Evolutionary conservation across 1,140 invertebrate genomes (phyloP).

Genomic region (Portunus trituberculatus): DNA sequence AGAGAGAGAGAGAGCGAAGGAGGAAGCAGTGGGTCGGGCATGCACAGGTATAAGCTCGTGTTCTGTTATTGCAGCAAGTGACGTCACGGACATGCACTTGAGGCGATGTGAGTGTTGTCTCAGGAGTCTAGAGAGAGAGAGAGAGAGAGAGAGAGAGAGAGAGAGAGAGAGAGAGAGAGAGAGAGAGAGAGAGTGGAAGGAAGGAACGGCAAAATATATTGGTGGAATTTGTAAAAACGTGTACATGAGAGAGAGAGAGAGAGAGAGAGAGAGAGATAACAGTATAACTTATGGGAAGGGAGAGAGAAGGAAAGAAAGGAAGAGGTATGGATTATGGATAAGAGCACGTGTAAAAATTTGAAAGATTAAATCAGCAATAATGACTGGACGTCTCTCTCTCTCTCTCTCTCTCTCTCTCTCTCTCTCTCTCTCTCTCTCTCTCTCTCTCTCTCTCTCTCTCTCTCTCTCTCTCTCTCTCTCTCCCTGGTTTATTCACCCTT

Average conservation of each 20-base stretch:
- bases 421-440: no score
- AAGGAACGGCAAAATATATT: neutral
- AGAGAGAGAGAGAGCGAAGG: no score
- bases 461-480: no score
- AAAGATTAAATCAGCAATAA: neutral
- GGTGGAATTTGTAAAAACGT: no score
- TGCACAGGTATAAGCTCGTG: neutral
- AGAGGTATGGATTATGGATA: neutral
- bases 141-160: conserved; percentile 6
- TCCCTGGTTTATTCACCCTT: neutral
- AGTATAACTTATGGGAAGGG: neutral
- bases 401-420: neutral
- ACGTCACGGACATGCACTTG: neutral
- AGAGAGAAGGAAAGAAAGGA: neutral
- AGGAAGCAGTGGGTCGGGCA: no score
- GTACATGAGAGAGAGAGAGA: neutral
- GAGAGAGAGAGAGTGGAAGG: conserved; percentile 3
- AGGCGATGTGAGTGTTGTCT: neutral
- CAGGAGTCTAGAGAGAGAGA: neutral
- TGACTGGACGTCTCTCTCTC: neutral
- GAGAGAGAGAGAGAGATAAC: conserved; percentile 6
- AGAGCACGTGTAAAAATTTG: neutral
- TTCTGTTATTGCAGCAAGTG: neutral
- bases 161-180: conserved; percentile 20
- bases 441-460: no score